Evolutionary conservation across 2,797 vertebrate species (phyloP).

Genomic region (Pseudotriccus pelzelni): DNA sequence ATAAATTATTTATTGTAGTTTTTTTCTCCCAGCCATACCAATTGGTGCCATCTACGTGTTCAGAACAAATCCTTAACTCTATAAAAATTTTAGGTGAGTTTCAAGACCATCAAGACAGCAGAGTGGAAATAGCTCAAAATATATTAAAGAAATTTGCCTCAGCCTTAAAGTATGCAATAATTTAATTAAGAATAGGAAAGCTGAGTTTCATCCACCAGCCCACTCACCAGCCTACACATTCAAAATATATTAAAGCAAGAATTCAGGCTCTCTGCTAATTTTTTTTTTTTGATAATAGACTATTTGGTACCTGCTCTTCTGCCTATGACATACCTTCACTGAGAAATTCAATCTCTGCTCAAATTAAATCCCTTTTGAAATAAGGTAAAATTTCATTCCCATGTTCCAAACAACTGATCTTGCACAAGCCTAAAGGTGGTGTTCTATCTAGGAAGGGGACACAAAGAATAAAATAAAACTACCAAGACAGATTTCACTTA

Average conservation of each 20-base stretch:
- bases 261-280: not conserved
- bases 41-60: not conserved
- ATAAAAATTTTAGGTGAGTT: not conserved
- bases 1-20: not conserved
- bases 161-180: conserved; percentile 4
- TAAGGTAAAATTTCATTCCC: not conserved
- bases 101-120: not conserved
- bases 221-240: not conserved
- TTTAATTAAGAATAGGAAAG: conserved; percentile 26
- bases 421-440: not conserved
- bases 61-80: not conserved
- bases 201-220: not conserved
- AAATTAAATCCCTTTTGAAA: conserved; percentile 11
- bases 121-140: not conserved
- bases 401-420: not conserved
- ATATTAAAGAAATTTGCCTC: not conserved
- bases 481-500: not conserved
- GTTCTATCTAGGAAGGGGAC: not conserved
- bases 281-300: not conserved
- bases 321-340: not conserved
- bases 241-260: not conserved
- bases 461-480: not conserved
- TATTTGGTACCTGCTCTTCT: not conserved
- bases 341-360: not conserved
- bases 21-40: not conserved